Evolutionary conservation across 2,797 vertebrate genomes (phyloP).

Genomic region (Paguma larvata): DNA sequence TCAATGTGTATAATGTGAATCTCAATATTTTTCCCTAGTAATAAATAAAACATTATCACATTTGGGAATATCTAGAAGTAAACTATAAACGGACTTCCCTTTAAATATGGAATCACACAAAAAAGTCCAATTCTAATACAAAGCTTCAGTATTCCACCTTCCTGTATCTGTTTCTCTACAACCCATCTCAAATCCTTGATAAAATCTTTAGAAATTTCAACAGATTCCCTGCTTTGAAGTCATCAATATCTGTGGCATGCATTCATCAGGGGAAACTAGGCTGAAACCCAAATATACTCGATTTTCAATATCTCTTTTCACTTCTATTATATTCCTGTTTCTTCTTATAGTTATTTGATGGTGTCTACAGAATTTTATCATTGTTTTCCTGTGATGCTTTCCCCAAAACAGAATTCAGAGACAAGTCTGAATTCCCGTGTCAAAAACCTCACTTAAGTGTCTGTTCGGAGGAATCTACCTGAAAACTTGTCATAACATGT

Average conservation of each 20-base stretch:
- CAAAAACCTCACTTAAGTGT: not conserved
- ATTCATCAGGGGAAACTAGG: not conserved
- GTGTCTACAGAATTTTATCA: not conserved
- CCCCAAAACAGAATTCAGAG: slow-evolving; percentile 37
- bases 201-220: slow-evolving; percentile 50
- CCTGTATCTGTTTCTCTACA: not conserved
- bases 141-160: not conserved
- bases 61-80: slow-evolving; percentile 42
- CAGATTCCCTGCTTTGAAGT: not conserved
- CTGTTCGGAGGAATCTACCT: not conserved
- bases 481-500: not conserved
- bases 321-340: slow-evolving; percentile 12
- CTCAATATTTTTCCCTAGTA: slow-evolving; percentile 56
- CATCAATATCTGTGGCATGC: slow-evolving; percentile 25
- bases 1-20: slow-evolving; percentile 56
- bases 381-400: not conserved
- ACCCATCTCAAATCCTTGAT: not conserved
- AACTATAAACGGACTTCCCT: slow-evolving; percentile 66
- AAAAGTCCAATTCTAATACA: slow-evolving; percentile 50
- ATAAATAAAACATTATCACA: slow-evolving; percentile 71
- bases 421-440: slow-evolving; percentile 41
- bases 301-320: not conserved
- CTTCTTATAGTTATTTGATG: not conserved
- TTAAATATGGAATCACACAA: slow-evolving; percentile 69
- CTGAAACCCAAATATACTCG: not conserved